phyloP scores from a whole-genome alignment of 1,140 invertebrate genomes.

The Cotesia typhae region DNA sequence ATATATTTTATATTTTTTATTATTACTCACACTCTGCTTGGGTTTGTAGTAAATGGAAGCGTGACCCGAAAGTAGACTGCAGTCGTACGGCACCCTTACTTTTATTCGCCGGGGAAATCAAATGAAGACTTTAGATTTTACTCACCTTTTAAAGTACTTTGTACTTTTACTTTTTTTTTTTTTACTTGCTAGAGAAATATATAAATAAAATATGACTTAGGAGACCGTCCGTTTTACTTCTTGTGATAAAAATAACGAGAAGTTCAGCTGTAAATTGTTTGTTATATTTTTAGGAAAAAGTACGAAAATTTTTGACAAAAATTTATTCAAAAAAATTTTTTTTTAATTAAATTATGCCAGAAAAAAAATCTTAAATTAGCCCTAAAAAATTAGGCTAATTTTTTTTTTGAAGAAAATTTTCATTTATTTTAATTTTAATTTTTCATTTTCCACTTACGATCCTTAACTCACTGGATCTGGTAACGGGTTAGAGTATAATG shows the following conservation, averaged over 20 bases:
- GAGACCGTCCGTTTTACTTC: neutral
- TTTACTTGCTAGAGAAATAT: too few species aligned
- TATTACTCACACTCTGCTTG: neutral
- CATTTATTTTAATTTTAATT: neutral
- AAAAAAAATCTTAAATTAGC: too few species aligned
- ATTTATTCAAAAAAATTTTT: too few species aligned
- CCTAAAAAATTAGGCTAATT: too few species aligned
- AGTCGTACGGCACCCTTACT: neutral
- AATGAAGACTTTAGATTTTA: constrained; percentile 26
- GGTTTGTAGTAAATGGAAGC: constrained; percentile 16
- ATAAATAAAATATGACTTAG: constrained; percentile 1
- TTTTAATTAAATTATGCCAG: too few species aligned
- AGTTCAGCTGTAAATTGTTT: neutral
- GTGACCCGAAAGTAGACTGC: constrained; percentile 19
- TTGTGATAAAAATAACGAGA: neutral
- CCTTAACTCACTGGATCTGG: neutral
- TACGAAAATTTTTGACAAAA: too few species aligned
- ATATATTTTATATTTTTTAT: constrained; percentile 2
- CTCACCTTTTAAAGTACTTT: constrained; percentile 20
- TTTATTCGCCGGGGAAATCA: constrained; percentile 10
- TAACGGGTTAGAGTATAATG: constrained; percentile 14
- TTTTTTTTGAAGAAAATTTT: neutral
- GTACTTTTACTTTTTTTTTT: neutral
- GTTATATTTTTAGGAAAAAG: too few species aligned
- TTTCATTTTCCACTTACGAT: neutral